These are phyloP conservation scores for Buceros bicornis DNA, from an alignment of 2,797 vertebrate genomes.

Conservation along the genomic window DNA sequence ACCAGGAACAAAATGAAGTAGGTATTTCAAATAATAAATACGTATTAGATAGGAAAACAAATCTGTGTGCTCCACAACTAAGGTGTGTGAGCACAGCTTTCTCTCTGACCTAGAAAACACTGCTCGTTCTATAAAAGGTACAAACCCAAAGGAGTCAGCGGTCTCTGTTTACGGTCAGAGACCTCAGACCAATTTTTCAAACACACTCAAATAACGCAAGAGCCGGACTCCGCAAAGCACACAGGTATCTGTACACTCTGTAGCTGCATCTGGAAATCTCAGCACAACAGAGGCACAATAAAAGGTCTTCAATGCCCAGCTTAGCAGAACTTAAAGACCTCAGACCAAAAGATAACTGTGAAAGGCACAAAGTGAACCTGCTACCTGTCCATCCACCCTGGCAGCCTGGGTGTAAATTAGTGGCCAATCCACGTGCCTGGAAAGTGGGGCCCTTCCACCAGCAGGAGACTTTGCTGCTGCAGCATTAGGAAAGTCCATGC, in stretches of 20 bases:
- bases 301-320: neutral
- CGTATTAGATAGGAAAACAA: neutral
- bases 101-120: neutral
- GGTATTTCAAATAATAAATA: neutral
- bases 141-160: neutral
- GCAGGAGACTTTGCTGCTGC: neutral
- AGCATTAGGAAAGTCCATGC: neutral
- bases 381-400: neutral
- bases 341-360: neutral
- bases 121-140: neutral
- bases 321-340: neutral
- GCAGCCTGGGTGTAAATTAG: neutral
- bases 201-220: neutral
- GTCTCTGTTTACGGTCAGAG: neutral
- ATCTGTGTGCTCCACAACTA: neutral
- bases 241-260: neutral
- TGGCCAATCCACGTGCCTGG: neutral
- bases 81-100: neutral
- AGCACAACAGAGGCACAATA: accelerated
- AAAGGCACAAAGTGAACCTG: neutral
- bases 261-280: neutral
- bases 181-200: neutral
- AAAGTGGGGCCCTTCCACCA: neutral
- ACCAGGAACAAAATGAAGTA: neutral
- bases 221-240: neutral